phyloP scores from a whole-genome alignment of 2,113 vertebrate genomes.

The Catharus fuscescens region DNA sequence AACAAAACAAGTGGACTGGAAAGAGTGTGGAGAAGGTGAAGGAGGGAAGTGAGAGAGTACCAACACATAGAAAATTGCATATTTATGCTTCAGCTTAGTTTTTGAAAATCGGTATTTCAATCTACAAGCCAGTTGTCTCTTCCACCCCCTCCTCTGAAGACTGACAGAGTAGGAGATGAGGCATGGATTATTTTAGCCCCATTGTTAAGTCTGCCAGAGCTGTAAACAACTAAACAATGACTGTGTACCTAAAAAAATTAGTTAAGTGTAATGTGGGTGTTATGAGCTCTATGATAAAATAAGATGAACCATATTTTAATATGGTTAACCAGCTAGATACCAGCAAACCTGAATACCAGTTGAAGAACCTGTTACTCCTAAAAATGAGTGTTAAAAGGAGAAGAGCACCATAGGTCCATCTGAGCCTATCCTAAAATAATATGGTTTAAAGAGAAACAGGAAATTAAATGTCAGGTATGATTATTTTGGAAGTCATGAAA shows the following conservation, averaged over 20 bases:
- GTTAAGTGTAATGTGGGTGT: not conserved
- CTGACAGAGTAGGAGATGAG: not conserved
- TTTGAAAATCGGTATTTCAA: not conserved
- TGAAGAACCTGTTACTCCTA: not conserved
- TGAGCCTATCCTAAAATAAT: not conserved
- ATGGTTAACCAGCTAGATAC: not conserved
- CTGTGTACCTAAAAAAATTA: not conserved
- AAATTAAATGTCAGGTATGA: constrained; percentile 7
- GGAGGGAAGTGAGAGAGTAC: not conserved
- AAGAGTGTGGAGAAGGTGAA: not conserved
- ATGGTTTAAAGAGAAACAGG: not conserved
- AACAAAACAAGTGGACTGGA: not conserved
- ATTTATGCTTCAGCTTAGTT: not conserved
- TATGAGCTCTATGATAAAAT: not conserved
- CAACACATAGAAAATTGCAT: not conserved
- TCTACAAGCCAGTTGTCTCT: not conserved
- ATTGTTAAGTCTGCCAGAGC: not conserved
- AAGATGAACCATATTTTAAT: not conserved
- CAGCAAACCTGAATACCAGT: not conserved
- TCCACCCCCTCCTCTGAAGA: not conserved
- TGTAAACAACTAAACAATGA: constrained; percentile 2
- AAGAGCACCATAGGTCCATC: not conserved
- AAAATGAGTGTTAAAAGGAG: not conserved
- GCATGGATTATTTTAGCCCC: not conserved
- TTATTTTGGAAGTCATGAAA: constrained; percentile 28